Conservation (phyloP, 2,888 invertebrate species). For the Peribatodes rhomboidaria region DNA sequence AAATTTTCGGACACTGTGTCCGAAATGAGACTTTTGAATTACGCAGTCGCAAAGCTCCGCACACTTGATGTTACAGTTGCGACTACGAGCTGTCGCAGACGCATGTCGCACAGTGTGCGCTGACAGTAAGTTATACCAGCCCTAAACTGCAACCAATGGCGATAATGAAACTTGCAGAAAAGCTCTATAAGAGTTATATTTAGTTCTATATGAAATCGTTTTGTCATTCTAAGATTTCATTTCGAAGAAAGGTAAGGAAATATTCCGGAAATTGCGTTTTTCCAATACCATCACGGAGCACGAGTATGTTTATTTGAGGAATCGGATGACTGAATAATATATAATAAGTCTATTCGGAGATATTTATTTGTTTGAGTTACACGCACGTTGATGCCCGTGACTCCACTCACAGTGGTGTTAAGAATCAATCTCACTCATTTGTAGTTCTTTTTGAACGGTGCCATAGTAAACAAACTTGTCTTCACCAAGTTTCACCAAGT, state of each 20-base stretch:
- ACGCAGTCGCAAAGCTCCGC: too few relatives aligned
- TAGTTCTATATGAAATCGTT: not conserved
- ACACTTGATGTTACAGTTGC: too few relatives aligned
- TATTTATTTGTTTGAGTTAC: not conserved
- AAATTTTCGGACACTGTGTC: too few relatives aligned
- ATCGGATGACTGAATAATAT: conserved; percentile 9
- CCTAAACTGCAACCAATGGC: too few relatives aligned
- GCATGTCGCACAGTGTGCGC: too few relatives aligned
- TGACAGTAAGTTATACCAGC: too few relatives aligned
- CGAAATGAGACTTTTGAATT: too few relatives aligned
- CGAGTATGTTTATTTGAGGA: conserved; percentile 13
- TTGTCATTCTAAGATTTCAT: conserved; percentile 15
- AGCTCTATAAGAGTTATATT: not conserved
- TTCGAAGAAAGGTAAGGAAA: conserved; percentile 25
- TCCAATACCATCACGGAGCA: conserved; percentile 7
- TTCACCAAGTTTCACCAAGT: too few relatives aligned
- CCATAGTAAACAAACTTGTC: too few relatives aligned
- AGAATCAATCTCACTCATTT: not conserved
- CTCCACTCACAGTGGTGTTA: not conserved
- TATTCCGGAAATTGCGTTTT: conserved; percentile 26
- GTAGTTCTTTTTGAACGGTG: too few relatives aligned
- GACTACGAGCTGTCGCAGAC: too few relatives aligned
- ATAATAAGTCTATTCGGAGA: conserved; percentile 3
- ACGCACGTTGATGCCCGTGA: not conserved
- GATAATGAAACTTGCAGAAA: not conserved